Evolutionary conservation across 2,797 vertebrate species (phyloP), one percentile per base, ranked within the genome.

Genomic region (Bryconaethiops microstoma): DNA sequence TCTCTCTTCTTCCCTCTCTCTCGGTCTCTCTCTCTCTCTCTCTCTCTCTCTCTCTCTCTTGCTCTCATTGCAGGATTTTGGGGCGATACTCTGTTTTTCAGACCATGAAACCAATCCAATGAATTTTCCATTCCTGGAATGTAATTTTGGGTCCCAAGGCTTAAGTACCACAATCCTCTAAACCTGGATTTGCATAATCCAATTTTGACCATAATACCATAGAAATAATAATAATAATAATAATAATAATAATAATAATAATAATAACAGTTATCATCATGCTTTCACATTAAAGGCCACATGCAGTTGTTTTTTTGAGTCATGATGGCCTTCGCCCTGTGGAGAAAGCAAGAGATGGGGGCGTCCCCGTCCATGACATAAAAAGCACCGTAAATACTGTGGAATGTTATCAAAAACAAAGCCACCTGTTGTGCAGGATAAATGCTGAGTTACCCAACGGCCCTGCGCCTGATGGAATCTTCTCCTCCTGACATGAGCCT

Each of bases 401-500:
- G 6, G 39, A 84, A 64, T 39, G 39, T 29, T 48, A 73, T 55
- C 52, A 71, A 76, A 23, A 64, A 71, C 48, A 78, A 39, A 57
- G 69, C 25, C 68, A 83, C 77, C 73, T 82, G 79, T 73, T 76
- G 64, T 25, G 52, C 25, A 35, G 45, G 69, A 83, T 65, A 65
- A 75, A 81, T 79, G 83, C 81, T 86, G 45, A 79, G 39, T 67
- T 74, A 59, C 68, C 42, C 73, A 73, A 85, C 40, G 73, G 72
- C 55, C 5, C 4, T 60, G 16, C 6, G 60, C 40, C 42, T 83
- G 78, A 81, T 72, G 78, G 68, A 69, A 65, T n/a, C 76, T 68
- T 59, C 74, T 82, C 74, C 78, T 82, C 80, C 76, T 76, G 76
- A 86, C 76, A 75, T 52, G 80, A 77, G 85, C 76, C 84, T 80